Conservation (phyloP, 92 coral and sea anemone species). For the Scolanthus callimorphus region DNA sequence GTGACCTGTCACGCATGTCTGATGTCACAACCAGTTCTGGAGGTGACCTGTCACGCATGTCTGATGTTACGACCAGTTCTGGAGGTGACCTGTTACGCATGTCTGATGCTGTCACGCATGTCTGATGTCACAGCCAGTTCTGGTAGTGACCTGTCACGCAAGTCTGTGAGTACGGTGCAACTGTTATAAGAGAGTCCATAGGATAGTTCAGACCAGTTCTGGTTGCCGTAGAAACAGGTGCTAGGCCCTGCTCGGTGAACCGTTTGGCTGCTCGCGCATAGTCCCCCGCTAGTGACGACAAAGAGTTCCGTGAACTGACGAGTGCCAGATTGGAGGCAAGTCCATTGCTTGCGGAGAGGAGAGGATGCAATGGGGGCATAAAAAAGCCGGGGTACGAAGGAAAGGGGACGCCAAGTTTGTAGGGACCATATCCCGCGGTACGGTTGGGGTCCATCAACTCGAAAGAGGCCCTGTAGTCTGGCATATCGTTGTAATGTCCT, state of each 20-base stretch:
- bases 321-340: conserved; percentile 76
- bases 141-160: conserved; percentile 90
- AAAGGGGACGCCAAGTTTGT: conserved; percentile 68
- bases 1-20: conserved; percentile 82
- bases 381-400: conserved; percentile 68
- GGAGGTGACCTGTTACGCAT: conserved; percentile 84
- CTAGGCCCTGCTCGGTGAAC: conserved; percentile 40
- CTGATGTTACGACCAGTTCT: conserved; percentile 74
- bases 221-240: conserved; percentile 62
- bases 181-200: conserved; percentile 82
- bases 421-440: conserved; percentile 55
- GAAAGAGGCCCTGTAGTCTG: conserved; percentile 30
- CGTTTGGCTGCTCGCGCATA: conserved; percentile 35
- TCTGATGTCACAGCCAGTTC: conserved; percentile 57
- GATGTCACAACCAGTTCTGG: conserved; percentile 78
- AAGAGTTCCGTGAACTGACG: conserved; percentile 67
- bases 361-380: conserved; percentile 83
- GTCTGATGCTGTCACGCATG: too few relatives aligned
- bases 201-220: conserved; percentile 77
- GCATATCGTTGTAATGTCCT: conserved; percentile 30
- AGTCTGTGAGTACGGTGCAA: conserved; percentile 89
- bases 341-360: conserved; percentile 56
- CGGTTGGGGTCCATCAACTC: conserved; percentile 28
- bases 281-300: conserved; percentile 50
- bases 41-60: conserved; percentile 83